These are phyloP conservation scores for Whitmania pigra DNA, from an alignment of 1,140 invertebrate genomes.

Conservation along the genomic window DNA sequence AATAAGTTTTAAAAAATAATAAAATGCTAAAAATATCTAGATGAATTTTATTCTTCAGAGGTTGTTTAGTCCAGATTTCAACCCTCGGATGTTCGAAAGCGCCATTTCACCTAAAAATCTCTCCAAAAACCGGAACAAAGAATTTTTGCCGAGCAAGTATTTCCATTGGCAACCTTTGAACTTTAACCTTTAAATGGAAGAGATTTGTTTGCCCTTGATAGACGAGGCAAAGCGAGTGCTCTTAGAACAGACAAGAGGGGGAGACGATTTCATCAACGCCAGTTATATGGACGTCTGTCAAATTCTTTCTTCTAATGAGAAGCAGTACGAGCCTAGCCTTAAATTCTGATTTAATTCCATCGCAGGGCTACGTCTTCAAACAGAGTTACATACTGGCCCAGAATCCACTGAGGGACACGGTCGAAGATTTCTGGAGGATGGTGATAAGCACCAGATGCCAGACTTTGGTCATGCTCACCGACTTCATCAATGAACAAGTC, in stretches of 20 bases:
- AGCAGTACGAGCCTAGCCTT: background rate
- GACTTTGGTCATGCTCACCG: conserved; percentile 42
- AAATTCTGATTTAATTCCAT: background rate
- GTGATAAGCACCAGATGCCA: conserved; percentile 40
- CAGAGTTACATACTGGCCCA: conserved; percentile 5
- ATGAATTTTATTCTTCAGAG: too few relatives aligned
- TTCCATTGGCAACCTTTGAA: too few relatives aligned
- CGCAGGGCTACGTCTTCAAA: background rate
- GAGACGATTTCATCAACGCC: conserved; percentile 97
- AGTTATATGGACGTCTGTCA: conserved; percentile 71
- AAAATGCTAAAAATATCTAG: too few relatives aligned
- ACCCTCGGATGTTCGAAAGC: too few relatives aligned
- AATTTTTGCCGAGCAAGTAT: too few relatives aligned
- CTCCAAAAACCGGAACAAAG: too few relatives aligned
- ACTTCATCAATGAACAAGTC: background rate
- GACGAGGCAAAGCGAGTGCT: conserved; percentile 83
- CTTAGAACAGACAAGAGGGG: conserved; percentile 73
- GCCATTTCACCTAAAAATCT: too few relatives aligned
- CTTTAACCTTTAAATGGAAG: too few relatives aligned
- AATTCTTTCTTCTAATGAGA: too few relatives aligned
- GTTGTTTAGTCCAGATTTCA: too few relatives aligned
- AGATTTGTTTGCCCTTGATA: conserved; percentile 10
- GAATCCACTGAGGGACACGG: conserved; percentile 31
- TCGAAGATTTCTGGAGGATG: conserved; percentile 43
- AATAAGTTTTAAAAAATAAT: too few relatives aligned